A percentile compares a stretch with the other conserved stretches of the same genome.
Conservation (phyloP, 2,113 vertebrate species). For the Crocuta crocuta region DNA sequence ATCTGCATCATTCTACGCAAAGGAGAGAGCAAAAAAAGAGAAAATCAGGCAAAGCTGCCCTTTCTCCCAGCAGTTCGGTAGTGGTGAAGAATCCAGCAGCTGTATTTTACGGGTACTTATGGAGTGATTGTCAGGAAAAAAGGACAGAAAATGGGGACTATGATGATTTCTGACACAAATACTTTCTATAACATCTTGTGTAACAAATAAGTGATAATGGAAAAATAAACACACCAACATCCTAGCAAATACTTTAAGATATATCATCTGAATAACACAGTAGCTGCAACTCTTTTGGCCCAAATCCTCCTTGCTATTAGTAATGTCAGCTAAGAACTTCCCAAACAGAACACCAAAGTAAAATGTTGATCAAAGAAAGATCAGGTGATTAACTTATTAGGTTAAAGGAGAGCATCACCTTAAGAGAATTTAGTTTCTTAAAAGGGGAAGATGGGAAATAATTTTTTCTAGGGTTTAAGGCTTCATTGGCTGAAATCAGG, state of each 20-base stretch:
- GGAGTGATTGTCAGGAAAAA: neutral
- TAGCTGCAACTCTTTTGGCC: neutral
- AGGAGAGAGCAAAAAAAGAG: neutral
- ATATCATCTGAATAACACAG: neutral
- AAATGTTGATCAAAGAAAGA: neutral
- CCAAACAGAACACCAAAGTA: neutral
- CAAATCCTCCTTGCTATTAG: neutral
- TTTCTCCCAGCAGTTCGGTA: neutral
- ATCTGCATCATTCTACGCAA: neutral
- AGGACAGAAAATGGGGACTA: neutral
- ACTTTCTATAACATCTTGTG: neutral
- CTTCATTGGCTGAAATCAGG: neutral
- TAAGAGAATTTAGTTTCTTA: neutral
- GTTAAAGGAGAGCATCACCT: neutral
- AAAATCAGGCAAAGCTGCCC: neutral
- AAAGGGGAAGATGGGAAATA: neutral
- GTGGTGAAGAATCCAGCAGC: neutral
- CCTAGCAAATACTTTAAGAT: neutral
- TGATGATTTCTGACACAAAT: neutral
- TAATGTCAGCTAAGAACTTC: neutral
- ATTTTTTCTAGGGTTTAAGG: neutral
- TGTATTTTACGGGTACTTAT: neutral
- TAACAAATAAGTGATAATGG: neutral
- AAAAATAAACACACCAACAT: neutral
- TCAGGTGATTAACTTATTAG: neutral